Conservation (phyloP, 2,113 vertebrate genomes). For the Nothoprocta pentlandii region DNA sequence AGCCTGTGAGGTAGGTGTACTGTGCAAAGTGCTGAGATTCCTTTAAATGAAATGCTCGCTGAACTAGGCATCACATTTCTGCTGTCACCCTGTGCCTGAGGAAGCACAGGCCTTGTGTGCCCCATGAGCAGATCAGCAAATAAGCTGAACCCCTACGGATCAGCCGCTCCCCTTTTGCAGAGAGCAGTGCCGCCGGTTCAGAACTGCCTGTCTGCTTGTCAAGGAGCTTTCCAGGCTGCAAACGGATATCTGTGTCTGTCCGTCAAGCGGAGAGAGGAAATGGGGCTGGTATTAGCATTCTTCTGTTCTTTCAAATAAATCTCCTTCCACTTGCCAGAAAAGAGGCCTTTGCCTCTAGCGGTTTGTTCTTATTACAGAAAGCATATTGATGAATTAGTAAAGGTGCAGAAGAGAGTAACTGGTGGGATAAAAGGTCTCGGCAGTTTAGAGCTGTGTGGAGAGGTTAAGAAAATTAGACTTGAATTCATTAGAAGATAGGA, state of each 20-base stretch:
- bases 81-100: neutral
- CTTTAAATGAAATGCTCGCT: neutral
- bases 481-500: conserved; percentile 35
- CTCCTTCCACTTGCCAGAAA: neutral
- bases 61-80: neutral
- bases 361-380: conserved; percentile 54
- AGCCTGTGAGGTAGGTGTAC: neutral
- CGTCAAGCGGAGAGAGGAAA: neutral
- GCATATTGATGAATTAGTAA: conserved; percentile 36
- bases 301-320: neutral
- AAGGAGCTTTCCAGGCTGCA: neutral
- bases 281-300: neutral
- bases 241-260: neutral
- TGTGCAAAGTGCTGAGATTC: neutral
- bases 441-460: neutral
- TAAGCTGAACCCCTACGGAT: neutral
- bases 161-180: neutral
- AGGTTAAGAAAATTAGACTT: conserved; percentile 54
- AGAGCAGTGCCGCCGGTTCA: neutral
- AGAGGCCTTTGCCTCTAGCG: conserved; percentile 14
- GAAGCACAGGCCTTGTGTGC: neutral
- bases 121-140: neutral
- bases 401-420: conserved; percentile 8
- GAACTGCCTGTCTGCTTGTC: neutral
- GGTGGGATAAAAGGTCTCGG: neutral